phyloP scores from a whole-genome alignment of 2,888 invertebrate genomes.

The Aleiodes testaceus region DNA sequence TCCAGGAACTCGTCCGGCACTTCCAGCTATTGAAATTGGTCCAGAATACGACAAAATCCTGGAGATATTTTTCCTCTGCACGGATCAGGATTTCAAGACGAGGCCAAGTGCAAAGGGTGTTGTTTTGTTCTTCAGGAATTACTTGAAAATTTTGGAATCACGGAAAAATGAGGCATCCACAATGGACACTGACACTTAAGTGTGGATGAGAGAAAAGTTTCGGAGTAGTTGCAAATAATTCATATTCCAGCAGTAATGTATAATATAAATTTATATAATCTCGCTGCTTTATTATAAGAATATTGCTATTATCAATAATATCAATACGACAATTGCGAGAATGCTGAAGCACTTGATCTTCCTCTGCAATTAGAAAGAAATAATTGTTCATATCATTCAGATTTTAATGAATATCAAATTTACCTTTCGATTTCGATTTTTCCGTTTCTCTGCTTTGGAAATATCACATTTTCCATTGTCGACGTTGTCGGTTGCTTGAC shows the following conservation, averaged over 20 bases:
- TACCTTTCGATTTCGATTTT: constrained; percentile 76
- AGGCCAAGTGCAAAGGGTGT: constrained; percentile 79
- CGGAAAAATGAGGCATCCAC: constrained; percentile 34
- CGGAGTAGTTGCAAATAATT: neutral
- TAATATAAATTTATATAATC: constrained; percentile 41
- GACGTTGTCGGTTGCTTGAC: constrained; percentile 77
- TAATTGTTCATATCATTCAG: neutral
- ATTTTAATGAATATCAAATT: too few relatives aligned
- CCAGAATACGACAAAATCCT: constrained; percentile 79
- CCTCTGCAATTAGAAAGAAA: constrained; percentile 68
- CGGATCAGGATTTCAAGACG: constrained; percentile 76
- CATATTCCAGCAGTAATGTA: neutral
- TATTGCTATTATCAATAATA: constrained; percentile 65
- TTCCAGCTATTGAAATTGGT: constrained; percentile 79
- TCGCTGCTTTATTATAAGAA: constrained; percentile 55
- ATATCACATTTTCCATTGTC: constrained; percentile 76
- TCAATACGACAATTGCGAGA: constrained; percentile 61
- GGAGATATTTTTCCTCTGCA: constrained; percentile 82
- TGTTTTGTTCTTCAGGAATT: constrained; percentile 71
- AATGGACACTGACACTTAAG: constrained; percentile 33
- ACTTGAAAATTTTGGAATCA: constrained; percentile 51
- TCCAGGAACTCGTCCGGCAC: constrained; percentile 81
- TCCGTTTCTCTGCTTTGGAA: constrained; percentile 74
- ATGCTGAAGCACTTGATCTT: constrained; percentile 69
- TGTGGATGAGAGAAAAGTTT: neutral